These are phyloP conservation scores for Myrmecophaga tridactyla DNA, from an alignment of 2,113 vertebrate species.

Conservation along the genomic window DNA sequence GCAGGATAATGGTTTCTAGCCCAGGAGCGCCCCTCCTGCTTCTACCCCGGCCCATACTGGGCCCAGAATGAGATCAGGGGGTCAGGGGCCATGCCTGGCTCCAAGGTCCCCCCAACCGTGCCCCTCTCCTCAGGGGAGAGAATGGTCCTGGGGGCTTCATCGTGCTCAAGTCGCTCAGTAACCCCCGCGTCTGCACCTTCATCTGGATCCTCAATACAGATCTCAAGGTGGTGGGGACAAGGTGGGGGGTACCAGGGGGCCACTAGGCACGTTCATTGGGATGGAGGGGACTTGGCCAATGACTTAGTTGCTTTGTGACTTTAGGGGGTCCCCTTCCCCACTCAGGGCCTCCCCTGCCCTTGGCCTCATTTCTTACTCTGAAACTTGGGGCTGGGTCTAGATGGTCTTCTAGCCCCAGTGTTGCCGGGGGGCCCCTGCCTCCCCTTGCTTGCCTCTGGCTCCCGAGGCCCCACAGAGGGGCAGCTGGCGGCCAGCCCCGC, in stretches of 20 bases:
- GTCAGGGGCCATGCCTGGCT: neutral
- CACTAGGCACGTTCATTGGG: neutral
- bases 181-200: conserved; percentile 94
- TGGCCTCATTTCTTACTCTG: neutral
- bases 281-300: neutral
- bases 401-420: neutral
- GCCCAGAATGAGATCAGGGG: neutral
- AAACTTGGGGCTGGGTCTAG: neutral
- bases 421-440: neutral
- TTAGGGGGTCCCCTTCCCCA: neutral
- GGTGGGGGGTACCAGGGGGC: neutral
- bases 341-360: neutral
- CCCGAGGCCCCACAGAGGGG: neutral
- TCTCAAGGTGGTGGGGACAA: conserved; percentile 88
- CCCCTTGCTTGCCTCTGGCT: neutral
- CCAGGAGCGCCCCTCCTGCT: neutral
- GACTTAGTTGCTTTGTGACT: neutral
- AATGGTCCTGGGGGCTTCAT: conserved; percentile 97
- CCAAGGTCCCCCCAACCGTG: fast-evolving
- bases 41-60: neutral
- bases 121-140: conserved; percentile 87
- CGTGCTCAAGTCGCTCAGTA: conserved; percentile 91
- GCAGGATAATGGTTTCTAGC: neutral
- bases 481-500: neutral
- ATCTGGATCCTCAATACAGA: conserved; percentile 98